These are phyloP conservation scores for Chaetops frenatus DNA, from an alignment of 2,113 vertebrate species.

Conservation along the genomic window DNA sequence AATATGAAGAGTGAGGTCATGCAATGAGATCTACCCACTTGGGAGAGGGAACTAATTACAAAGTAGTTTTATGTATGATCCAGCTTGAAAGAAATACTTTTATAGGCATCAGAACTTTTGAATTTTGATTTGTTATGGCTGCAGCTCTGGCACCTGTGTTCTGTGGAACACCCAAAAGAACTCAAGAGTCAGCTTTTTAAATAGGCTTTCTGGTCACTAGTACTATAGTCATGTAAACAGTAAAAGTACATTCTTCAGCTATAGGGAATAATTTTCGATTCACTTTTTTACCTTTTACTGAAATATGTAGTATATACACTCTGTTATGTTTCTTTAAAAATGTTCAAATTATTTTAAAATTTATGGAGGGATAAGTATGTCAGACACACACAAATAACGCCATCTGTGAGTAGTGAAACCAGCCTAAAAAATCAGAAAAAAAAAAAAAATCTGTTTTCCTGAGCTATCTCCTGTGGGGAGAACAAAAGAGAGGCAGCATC, in stretches of 20 bases:
- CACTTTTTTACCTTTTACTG: background rate
- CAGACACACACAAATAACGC: background rate
- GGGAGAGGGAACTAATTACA: background rate
- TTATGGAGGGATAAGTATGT: background rate
- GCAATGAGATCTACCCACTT: background rate
- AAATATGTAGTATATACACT: background rate
- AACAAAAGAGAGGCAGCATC: background rate
- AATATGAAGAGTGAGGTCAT: background rate
- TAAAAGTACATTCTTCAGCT: background rate
- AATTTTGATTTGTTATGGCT: background rate
- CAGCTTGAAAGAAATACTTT: background rate
- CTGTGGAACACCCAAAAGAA: background rate
- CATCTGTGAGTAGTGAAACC: background rate
- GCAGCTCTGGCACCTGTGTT: background rate
- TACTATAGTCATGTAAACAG: background rate
- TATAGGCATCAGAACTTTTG: background rate
- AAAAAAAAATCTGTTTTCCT: background rate
- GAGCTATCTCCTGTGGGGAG: background rate
- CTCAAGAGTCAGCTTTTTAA: background rate
- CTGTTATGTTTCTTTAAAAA: background rate
- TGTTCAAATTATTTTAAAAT: background rate
- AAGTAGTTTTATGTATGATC: background rate
- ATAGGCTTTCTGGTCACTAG: background rate
- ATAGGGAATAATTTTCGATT: background rate
- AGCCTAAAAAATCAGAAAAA: background rate